Evolutionary conservation across 2,797 vertebrate species (phyloP), one percentile per base, ranked within the genome.

Genomic region (Intellagama lesueurii): DNA sequence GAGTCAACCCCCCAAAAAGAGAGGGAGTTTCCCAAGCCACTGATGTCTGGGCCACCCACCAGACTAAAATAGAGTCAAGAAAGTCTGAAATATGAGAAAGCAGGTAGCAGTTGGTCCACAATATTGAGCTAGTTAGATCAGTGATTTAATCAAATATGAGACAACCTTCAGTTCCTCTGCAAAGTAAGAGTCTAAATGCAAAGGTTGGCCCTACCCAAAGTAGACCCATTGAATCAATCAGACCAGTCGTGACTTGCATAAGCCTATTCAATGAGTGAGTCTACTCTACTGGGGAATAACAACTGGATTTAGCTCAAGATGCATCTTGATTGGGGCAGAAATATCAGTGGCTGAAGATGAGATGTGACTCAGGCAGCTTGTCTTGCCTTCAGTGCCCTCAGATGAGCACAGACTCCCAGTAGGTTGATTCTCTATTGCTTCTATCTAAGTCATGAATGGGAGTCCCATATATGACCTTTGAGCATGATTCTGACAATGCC

Each of bases 401-500:
- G 14, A 44, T 87, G 64, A 79, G 30, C 28, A 49, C 9, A 28
- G 22, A 47, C 22, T 17, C 17, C 68, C 19, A 1, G 3, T 64
- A 16, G 66, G 17, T 70, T 75, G 69, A 16, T 32, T 87, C 82
- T 82, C 32, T 75, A 14, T 40, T 75, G 35, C 35, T 19, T 44
- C 3, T 73, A 44, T 14, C 52, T 56, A 66, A 35, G 56, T n/a
- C 68, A 72, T 24, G 77, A 79, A 69, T 11, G 35, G 56, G 7
- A 69, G 64, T 7, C 30, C 64, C 82, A 91, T 90, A 90, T 93
- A 83, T 91, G 85, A 81, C 89, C 60, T 68, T 52, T 26, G 7
- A 89, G 52, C 73, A 93, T 77, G 89, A 91, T 90, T 93, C 90
- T 86, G 87, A 83, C 93, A 40, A 72, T 90, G 60, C 77, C 89